Evolutionary conservation across 1,140 invertebrate species (phyloP).

Genomic region (Eupeodes corollae): DNA sequence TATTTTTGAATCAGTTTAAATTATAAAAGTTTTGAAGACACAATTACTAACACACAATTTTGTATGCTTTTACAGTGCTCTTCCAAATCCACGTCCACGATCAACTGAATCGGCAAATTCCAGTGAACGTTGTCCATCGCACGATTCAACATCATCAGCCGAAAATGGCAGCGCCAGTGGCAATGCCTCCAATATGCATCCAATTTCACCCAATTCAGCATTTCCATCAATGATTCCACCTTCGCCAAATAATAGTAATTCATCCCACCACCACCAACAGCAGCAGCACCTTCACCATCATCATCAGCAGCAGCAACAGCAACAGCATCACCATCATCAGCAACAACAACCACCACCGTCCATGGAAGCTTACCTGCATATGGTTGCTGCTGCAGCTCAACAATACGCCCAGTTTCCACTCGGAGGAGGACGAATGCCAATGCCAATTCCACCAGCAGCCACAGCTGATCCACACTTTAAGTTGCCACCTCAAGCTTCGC

Average conservation of each 20-base stretch:
- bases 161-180: conserved; percentile 40
- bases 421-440: conserved; percentile 41
- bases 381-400: conserved; percentile 50
- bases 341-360: conserved; percentile 62
- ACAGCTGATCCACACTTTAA: conserved; percentile 29
- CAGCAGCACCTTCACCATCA: conserved; percentile 37
- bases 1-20: too few relatives aligned
- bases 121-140: conserved; percentile 53
- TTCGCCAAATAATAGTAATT: too few relatives aligned
- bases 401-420: conserved; percentile 58
- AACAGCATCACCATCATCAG: conserved; percentile 28
- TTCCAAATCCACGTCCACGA: conserved; percentile 60
- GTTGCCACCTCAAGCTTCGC: conserved; percentile 37
- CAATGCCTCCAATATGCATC: conserved; percentile 17
- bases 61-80: conserved; percentile 48
- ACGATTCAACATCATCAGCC: conserved; percentile 53
- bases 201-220: too few relatives aligned
- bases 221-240: too few relatives aligned
- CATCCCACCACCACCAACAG: conserved; percentile 31
- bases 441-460: conserved; percentile 47
- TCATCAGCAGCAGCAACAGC: conserved; percentile 42
- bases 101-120: conserved; percentile 62
- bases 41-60: too few relatives aligned
- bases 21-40: too few relatives aligned
- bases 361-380: conserved; percentile 63